These are phyloP conservation scores for Dichetophora obliterata DNA, from an alignment of 2,888 invertebrate genomes.

Conservation along the genomic window DNA sequence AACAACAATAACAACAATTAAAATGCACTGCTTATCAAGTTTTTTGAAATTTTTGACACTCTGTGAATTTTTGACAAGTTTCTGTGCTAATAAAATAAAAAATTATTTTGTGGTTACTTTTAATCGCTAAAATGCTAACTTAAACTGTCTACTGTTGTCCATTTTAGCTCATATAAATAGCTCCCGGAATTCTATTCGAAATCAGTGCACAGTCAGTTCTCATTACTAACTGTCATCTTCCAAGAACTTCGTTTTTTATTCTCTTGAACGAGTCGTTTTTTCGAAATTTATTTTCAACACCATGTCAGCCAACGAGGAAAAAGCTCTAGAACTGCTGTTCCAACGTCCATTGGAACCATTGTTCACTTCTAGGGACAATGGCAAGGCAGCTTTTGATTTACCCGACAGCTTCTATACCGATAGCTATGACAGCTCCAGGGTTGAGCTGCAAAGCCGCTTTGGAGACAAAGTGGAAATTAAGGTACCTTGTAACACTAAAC, in stretches of 20 bases:
- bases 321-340: slow-evolving; percentile 63
- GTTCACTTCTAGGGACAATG: slow-evolving; percentile 64
- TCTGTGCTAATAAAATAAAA: too few species aligned
- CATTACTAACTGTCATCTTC: not conserved
- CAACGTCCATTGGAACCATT: slow-evolving; percentile 67
- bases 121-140: not conserved
- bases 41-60: too few species aligned
- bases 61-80: too few species aligned
- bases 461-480: slow-evolving; percentile 60
- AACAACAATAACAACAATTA: too few species aligned
- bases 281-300: not conserved
- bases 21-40: too few species aligned
- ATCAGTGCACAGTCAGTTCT: slow-evolving; percentile 23
- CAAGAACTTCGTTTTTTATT: not conserved
- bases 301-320: slow-evolving; percentile 49
- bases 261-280: not conserved
- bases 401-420: slow-evolving; percentile 65
- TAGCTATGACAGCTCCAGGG: slow-evolving; percentile 58
- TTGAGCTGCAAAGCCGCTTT: slow-evolving; percentile 61
- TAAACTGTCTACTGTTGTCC: not conserved
- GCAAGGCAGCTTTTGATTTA: slow-evolving; percentile 63
- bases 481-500: not conserved
- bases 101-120: not conserved
- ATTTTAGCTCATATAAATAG: not conserved
- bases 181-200: not conserved